Conservation (phyloP, 2,113 vertebrate species). For the Rousettus leschenaultii region DNA sequence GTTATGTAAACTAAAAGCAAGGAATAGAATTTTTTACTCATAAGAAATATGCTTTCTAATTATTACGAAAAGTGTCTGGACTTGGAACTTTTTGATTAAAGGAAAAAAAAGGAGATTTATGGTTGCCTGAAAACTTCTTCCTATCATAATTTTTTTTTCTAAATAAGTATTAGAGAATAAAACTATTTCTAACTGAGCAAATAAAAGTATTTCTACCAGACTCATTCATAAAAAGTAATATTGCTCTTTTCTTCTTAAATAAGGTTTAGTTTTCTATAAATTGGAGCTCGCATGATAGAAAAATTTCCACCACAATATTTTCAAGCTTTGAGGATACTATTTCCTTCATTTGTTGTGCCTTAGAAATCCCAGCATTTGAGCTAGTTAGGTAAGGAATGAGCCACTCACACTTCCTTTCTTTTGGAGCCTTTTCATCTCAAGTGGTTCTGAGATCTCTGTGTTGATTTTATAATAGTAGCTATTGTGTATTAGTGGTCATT, state of each 20-base stretch:
- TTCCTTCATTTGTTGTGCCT: not conserved
- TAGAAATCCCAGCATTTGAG: not conserved
- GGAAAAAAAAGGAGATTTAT: not conserved
- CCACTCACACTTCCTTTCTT: not conserved
- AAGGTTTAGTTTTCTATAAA: not conserved
- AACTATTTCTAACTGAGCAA: conserved; percentile 70
- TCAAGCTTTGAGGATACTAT: not conserved
- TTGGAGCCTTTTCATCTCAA: not conserved
- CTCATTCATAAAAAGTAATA: not conserved
- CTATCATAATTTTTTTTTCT: conserved; percentile 70
- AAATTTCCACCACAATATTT: not conserved
- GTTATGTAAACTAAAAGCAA: conserved; percentile 51
- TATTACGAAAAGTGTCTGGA: not conserved
- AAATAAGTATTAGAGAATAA: conserved; percentile 74
- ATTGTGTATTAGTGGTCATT: too few species aligned
- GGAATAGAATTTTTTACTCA: not conserved
- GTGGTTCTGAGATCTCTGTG: not conserved
- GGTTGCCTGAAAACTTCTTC: conserved; percentile 22
- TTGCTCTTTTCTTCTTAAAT: not conserved
- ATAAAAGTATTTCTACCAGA: conserved; percentile 64
- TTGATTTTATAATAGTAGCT: not conserved
- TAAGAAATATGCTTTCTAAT: not conserved
- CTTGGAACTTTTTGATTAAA: not conserved
- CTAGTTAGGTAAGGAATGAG: not conserved
- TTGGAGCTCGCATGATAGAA: not conserved